Evolutionary conservation across 2,113 vertebrate genomes (phyloP), one percentile per base, ranked within the genome.

Genomic region (Turnix velox): DNA sequence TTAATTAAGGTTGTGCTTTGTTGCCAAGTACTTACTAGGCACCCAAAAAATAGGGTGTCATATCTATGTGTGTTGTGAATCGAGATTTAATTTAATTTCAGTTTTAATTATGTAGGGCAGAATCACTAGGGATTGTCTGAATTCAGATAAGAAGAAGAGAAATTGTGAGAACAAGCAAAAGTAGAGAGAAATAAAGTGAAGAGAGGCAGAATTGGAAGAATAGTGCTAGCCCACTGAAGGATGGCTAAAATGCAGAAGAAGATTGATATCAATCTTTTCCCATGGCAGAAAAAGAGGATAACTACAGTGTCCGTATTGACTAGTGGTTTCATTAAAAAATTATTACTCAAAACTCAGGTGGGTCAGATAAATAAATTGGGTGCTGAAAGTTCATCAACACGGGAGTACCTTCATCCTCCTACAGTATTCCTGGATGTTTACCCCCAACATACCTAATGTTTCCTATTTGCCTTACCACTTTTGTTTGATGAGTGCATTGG

Each of bases 121-220:
- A 79, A 65, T 42, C 86, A 37, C 18, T 86, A 54, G 12, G 12
- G 31, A 15, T 66, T 87, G 30, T 80, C 31, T 58, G 24, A 77
- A 84, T 31, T 89, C 28, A 58, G 24, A 18, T 65, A 33, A 74
- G 65, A 51, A 87, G 71, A 84, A n/a, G 35, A 82, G 22, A 39
- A 72, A 68, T 89, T 87, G 19, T 67, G 92, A 72, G 66, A 87
- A 25, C 58, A 92, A 82, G 39, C 42, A 72, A 85, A 66, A 12
- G 8, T 69, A 76, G 22, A 73, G 23, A 42, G 8, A 66, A 33
- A 30, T 59, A 43, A 39, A 80, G 15, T 19, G 15, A 69, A 68
- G 31, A 57, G 51, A 87, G 27, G 27, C n/a, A 69, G 30, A 87
- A 49, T n/a, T 89, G 42, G 33, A 87, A 83, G 66, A 87, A 45